Percentiles rank a stretch among this genome's conserved stretches.
Evolutionary conservation across 2,888 invertebrate species (phyloP).

Genomic region (Pterobdella sp.): DNA sequence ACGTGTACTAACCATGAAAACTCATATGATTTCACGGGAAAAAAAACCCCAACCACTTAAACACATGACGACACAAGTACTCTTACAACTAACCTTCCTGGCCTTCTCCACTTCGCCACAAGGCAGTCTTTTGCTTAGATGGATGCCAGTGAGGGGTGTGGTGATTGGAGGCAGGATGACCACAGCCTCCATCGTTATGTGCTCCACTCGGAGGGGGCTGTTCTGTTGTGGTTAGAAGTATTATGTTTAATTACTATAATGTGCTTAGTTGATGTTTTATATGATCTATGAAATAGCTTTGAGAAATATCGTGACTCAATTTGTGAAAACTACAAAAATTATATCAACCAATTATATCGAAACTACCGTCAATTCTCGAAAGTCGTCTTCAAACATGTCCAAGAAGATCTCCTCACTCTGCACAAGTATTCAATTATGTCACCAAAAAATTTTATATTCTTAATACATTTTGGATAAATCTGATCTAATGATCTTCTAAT

Average conservation of each 20-base stretch:
- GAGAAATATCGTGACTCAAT: too few relatives aligned
- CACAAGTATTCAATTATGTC: slow-evolving; percentile 35
- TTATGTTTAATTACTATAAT: too few relatives aligned
- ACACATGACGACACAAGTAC: neutral
- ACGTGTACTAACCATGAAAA: too few relatives aligned
- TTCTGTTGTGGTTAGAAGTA: slow-evolving; percentile 39
- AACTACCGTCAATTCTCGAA: slow-evolving; percentile 78
- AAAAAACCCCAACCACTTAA: neutral
- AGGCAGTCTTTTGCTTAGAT: slow-evolving; percentile 80
- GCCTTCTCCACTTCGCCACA: slow-evolving; percentile 76
- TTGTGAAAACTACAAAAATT: too few relatives aligned
- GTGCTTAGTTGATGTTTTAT: too few relatives aligned
- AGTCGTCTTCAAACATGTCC: slow-evolving; percentile 97
- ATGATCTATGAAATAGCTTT: too few relatives aligned
- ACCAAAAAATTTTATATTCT: slow-evolving; percentile 11
- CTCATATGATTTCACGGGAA: too few relatives aligned
- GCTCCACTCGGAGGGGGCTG: slow-evolving; percentile 63
- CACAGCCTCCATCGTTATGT: slow-evolving; percentile 90
- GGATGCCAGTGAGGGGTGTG: slow-evolving; percentile 87
- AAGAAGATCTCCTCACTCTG: slow-evolving; percentile 91
- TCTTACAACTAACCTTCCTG: slow-evolving; percentile 49
- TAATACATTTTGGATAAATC: neutral
- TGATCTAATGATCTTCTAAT: neutral
- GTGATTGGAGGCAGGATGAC: slow-evolving; percentile 87
- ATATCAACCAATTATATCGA: too few relatives aligned